Evolutionary conservation across 2,797 vertebrate genomes (phyloP).

Genomic region (Pelobates cultripes): DNA sequence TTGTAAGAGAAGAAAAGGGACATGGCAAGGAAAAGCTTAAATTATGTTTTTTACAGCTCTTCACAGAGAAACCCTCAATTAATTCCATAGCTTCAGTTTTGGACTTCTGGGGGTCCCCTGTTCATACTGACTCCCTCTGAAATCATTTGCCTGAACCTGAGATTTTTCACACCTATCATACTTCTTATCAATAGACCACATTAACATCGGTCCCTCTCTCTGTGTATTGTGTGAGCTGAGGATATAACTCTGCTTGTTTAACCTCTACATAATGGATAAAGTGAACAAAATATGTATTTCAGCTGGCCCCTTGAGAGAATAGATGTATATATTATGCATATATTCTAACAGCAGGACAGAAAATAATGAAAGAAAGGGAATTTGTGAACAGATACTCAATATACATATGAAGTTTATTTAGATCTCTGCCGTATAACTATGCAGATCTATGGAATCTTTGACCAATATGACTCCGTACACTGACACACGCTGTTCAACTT

Average conservation of each 20-base stretch:
- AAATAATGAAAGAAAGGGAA: no score
- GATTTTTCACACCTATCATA: conserved; percentile 83
- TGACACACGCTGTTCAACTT: no score
- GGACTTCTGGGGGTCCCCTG: conserved; percentile 8
- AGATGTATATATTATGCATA: no score
- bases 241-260: not conserved
- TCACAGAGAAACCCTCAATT: conserved; percentile 70
- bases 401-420: no score
- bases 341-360: no score
- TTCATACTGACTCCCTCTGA: conserved; percentile 61
- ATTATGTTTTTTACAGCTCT: conserved; percentile 70
- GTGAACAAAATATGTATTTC: no score
- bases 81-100: conserved; percentile 53
- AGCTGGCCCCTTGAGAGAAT: no score
- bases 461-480: no score
- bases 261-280: not conserved
- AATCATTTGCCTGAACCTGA: conserved; percentile 73
- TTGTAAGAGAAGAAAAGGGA: conserved; percentile 77
- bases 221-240: not conserved
- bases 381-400: no score
- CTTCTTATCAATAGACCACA: conserved; percentile 2
- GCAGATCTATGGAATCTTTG: no score
- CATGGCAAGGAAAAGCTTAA: conserved; percentile 59
- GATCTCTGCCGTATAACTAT: no score
- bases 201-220: conserved; percentile 52